Base-by-base conservation (phyloP, 2,888 invertebrate genomes). In the Furcula furcula region DNA sequence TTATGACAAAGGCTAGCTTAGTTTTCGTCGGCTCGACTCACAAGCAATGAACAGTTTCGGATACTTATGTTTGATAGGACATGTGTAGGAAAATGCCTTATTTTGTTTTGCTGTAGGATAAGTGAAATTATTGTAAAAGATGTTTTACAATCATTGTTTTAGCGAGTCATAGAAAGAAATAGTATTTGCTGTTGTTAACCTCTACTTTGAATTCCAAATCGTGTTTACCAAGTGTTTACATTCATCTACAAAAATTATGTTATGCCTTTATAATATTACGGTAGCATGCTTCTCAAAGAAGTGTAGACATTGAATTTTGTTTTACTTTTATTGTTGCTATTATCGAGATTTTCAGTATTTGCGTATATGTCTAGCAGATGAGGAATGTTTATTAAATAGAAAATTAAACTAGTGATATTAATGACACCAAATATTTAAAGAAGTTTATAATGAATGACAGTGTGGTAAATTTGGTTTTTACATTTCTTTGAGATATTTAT, bases 51-150 rank as follows among this genome's bases (percentile, higher is more conserved):
- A 58, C 65, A 63, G 67, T 69, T 64, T 67, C 58, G 65, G 62
- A 60, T 60, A 65, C 67, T 56, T 56, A 55, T 67, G 71, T 76
- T 72, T 66, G 73, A 72, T 70, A 73, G 72, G 74, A 56, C 14
- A 65, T 67, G 64, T 60, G 70, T 80, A 80, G 74, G 70, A 67
- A 73, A 79, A 79, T 81, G 87, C 85, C 85, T 87, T 87, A 86
- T 77, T 78, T 83, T 83, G 79, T 84, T 81, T 85, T 81, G 82
- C 83, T 76, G 49, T 85, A 84, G 77, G 54, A 44, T 84, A 82
- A 81, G 79, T 65, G 40, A 76, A 68, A 72, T 77, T 80, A 80
- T 72, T 76, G 77, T 76, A 72, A 69, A n/a, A 74, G 58, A 67
- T 74, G 61, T 72, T 64, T 63, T 58, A 60, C 62, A 65, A 55